Evolutionary conservation across 2,797 vertebrate genomes (phyloP).

Genomic region (Esox lucius): DNA sequence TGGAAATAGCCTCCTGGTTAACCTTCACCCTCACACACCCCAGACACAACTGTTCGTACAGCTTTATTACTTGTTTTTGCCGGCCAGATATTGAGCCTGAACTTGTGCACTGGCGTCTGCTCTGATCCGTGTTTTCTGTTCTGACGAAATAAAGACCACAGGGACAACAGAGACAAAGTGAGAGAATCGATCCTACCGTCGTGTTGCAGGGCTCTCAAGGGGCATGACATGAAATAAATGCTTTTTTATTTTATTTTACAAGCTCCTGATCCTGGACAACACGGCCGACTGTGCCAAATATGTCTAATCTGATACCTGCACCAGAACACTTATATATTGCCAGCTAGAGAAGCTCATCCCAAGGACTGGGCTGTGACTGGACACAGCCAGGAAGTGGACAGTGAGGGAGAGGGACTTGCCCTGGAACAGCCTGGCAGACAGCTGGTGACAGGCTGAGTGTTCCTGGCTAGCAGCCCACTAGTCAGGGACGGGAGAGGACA

Average conservation of each 20-base stretch:
- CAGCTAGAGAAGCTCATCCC: background rate
- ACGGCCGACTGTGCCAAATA: background rate
- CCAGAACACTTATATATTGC: background rate
- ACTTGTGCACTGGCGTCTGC: background rate
- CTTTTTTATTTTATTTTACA: background rate
- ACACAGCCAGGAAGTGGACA: background rate
- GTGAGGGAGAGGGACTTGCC: background rate
- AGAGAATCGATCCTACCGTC: no score
- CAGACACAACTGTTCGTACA: background rate
- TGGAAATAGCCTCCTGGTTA: conserved; percentile 15
- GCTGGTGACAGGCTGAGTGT: conserved; percentile 15
- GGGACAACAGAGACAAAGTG: background rate
- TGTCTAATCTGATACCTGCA: background rate
- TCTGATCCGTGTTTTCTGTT: background rate
- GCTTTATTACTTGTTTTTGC: conserved; percentile 5
- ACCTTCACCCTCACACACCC: background rate
- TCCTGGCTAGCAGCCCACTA: conserved; percentile 3
- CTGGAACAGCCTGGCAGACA: conserved; percentile 19
- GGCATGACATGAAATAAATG: background rate
- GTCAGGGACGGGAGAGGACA: conserved; percentile 2
- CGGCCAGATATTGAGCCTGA: conserved; percentile 2
- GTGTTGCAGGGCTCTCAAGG: no score
- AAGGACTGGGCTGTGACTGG: background rate
- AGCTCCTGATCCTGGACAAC: no score
- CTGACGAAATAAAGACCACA: background rate